These are phyloP conservation scores for Mythimna vitellina DNA, from an alignment of 2,888 invertebrate genomes.

Conservation along the genomic window DNA sequence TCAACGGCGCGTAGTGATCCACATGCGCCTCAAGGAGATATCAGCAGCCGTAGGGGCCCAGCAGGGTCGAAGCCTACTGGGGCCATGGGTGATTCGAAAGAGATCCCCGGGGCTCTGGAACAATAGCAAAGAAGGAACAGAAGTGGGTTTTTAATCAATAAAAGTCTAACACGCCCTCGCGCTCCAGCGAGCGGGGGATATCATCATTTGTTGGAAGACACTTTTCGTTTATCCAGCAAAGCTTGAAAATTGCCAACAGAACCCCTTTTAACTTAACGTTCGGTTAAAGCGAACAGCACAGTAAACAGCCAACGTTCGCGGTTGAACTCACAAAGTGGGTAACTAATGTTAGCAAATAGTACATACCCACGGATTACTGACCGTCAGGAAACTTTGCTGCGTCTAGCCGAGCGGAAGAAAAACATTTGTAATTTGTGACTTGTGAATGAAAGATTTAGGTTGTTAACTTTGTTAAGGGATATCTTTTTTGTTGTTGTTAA, in stretches of 20 bases:
- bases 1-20: no score
- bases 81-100: no score
- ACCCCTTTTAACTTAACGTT: constrained; percentile 17
- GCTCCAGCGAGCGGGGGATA: no score
- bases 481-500: not conserved
- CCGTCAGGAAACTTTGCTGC: constrained; percentile 7
- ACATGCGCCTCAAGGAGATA: no score
- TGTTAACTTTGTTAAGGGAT: not conserved
- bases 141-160: no score
- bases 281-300: constrained; percentile 19
- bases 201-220: not conserved
- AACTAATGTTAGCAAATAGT: constrained; percentile 37
- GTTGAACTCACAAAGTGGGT: constrained; percentile 40
- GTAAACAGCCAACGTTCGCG: constrained; percentile 33
- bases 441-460: not conserved
- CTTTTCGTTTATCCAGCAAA: not conserved
- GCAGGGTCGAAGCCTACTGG: no score
- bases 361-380: constrained; percentile 24
- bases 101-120: no score
- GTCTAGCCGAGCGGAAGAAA: constrained; percentile 13
- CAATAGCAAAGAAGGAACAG: no score
- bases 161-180: no score
- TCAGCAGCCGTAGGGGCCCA: no score
- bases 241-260: not conserved
- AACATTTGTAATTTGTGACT: constrained; percentile 21